A percentile compares a stretch with the other conserved stretches of the same genome.
These are phyloP conservation scores for Ceryle rudis DNA, from an alignment of 2,797 vertebrate species.

Conservation along the genomic window DNA sequence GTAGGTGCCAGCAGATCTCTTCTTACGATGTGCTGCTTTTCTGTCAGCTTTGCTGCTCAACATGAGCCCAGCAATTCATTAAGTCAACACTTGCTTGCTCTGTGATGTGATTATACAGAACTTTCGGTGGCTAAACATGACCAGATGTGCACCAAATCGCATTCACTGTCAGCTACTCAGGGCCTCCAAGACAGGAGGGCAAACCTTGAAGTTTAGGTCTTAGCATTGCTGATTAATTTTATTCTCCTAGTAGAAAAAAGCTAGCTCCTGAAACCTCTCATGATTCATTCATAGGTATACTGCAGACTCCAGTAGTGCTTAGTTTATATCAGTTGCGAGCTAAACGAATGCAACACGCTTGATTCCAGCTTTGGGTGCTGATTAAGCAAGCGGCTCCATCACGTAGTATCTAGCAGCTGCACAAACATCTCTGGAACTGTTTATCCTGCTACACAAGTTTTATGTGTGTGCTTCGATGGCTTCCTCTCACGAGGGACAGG, in stretches of 20 bases:
- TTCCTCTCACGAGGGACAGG: background rate
- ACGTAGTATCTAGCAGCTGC: background rate
- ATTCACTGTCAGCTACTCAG: background rate
- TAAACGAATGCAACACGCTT: background rate
- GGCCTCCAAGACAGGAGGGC: conserved; percentile 19
- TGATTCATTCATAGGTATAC: background rate
- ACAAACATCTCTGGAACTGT: background rate
- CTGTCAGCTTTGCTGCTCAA: background rate
- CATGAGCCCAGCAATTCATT: background rate
- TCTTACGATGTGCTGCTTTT: background rate
- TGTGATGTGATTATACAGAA: background rate
- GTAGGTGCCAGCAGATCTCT: conserved; percentile 73
- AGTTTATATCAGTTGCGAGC: background rate
- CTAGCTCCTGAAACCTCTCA: background rate
- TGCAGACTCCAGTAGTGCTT: background rate
- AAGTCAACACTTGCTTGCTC: background rate
- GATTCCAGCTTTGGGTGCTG: background rate
- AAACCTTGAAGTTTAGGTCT: background rate
- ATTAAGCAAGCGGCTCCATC: background rate
- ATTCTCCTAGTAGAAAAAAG: background rate
- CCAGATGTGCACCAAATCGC: background rate
- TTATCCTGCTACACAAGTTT: background rate
- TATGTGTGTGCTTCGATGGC: background rate
- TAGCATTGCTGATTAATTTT: conserved; percentile 31
- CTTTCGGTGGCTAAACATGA: background rate